phyloP scores from a whole-genome alignment of 2,888 invertebrate species.

The Uloborus plumipes region DNA sequence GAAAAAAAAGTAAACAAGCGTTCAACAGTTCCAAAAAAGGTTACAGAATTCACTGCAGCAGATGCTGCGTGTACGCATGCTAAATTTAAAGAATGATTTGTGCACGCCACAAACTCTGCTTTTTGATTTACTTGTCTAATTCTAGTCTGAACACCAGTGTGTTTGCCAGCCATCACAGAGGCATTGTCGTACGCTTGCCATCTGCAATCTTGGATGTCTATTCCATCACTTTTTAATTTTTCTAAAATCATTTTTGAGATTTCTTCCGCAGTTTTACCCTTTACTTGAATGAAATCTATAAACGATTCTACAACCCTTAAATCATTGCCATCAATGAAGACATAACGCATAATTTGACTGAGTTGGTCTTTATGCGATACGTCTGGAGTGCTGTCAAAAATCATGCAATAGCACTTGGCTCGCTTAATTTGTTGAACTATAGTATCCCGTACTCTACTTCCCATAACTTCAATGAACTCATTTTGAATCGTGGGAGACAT shows the following conservation, averaged over 20 bases:
- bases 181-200: neutral
- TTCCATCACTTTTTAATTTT: too few relatives aligned
- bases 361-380: neutral
- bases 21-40: neutral
- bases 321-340: neutral
- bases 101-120: neutral
- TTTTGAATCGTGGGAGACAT: too few relatives aligned
- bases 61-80: neutral
- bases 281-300: too few relatives aligned
- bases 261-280: too few relatives aligned
- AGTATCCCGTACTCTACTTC: too few relatives aligned
- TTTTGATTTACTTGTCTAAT: neutral
- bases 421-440: neutral
- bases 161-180: neutral
- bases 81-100: slow-evolving; percentile 6
- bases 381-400: neutral
- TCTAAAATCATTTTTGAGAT: too few relatives aligned
- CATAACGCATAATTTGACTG: neutral
- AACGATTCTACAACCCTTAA: too few relatives aligned
- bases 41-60: neutral
- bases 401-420: neutral
- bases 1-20: neutral
- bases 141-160: neutral
- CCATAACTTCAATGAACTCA: too few relatives aligned
- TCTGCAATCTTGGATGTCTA: neutral